Evolutionary conservation across 2,113 vertebrate species (phyloP), one percentile per base, ranked within the genome.

Genomic region (Fulmarus glacialis): DNA sequence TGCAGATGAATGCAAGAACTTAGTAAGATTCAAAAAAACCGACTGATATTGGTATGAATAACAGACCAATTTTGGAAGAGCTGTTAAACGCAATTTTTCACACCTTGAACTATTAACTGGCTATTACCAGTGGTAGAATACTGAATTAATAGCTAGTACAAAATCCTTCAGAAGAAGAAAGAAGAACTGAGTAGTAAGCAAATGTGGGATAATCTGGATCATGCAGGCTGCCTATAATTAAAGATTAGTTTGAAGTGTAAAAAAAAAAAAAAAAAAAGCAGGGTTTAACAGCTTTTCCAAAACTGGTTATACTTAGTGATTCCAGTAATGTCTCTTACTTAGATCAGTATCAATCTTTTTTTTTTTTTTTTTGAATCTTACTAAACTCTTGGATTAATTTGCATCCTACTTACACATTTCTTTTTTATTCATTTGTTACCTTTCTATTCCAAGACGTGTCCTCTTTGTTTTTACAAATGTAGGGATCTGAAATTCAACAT

Each of bases 361-460:
- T 42, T 22, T 43, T 40, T 62, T 45, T 22, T 43, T 40, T 45
- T 45, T 19, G 6, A 40, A 55, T 50, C 12, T 47, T 78, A 29
- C 9, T 53, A 48, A 85, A 2, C 4, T 93, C 16, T 53, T 79
- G 34, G 17, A 74, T 82, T 85, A 18, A 34, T 19, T 8, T 55
- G 36, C 27, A 71, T 5, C 6, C 11, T 66, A 34, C 34, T 82
- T n/a, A 45, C 3, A 66, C 2, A 11, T 53, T 52, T 53, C 4
- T 60, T 66, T 66, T 36, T 45, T 42, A 63, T 58, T 78, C 2
- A n/a, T 30, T 89, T 59, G 4, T 8, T 84, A 29, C 12, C 6
- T 74, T 63, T 58, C 24, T 24, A 6, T 59, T 72, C 6, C 29
- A 63, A 9, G 3, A 27, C 0, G 1, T 20, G 11, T 4, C 5